Percentiles rank a stretch among this genome's conserved stretches.
Conservation (phyloP, 2,888 invertebrate genomes). For the Melanotus villosus region DNA sequence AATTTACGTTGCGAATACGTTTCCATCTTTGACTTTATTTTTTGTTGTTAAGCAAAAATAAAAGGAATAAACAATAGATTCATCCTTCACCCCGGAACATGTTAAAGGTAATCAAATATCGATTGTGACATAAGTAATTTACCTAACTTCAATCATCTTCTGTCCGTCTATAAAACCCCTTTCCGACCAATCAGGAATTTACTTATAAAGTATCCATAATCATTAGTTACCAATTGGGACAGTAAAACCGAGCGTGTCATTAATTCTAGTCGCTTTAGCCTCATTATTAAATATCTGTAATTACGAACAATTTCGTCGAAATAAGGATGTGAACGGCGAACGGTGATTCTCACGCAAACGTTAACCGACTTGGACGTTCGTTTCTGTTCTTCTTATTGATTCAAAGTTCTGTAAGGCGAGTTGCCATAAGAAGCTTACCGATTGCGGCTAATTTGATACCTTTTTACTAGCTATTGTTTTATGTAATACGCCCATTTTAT, state of each 20-base stretch:
- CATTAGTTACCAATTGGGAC: conserved; percentile 19
- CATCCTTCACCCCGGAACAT: neutral
- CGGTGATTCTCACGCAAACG: conserved; percentile 39
- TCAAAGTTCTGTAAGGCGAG: conserved; percentile 3
- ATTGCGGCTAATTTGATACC: conserved; percentile 13
- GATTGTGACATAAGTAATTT: conserved; percentile 4
- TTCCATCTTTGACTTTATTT: no score
- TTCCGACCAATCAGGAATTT: neutral
- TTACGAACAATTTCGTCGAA: conserved; percentile 30
- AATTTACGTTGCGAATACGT: no score
- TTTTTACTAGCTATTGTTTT: conserved; percentile 25
- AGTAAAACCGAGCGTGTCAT: conserved; percentile 11
- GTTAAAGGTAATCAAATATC: conserved; percentile 1
- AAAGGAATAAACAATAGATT: no score
- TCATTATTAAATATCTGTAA: conserved; percentile 37
- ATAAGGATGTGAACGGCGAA: conserved; percentile 30
- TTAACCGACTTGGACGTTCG: conserved; percentile 25
- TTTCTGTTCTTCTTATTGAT: conserved; percentile 21
- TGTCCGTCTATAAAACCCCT: no score
- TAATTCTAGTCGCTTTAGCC: conserved; percentile 30
- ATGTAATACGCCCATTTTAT: conserved; percentile 13
- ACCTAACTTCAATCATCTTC: neutral
- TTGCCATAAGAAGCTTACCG: conserved; percentile 17
- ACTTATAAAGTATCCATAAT: conserved; percentile 2
- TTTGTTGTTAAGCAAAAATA: no score